phyloP scores from a whole-genome alignment of 2,797 vertebrate species.

The Sebastes elongatus region DNA sequence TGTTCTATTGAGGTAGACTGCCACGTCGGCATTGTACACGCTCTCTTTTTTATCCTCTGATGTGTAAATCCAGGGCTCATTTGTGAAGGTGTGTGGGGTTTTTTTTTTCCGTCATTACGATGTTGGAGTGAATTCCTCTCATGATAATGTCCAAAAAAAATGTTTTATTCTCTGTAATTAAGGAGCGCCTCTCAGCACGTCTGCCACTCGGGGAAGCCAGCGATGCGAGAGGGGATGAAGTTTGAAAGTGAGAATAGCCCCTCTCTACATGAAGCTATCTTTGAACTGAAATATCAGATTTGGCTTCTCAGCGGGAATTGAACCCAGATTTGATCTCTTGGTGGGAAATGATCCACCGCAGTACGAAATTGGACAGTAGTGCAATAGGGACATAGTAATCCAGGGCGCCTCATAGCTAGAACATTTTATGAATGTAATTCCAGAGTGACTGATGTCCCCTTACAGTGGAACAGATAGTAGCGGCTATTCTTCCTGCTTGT shows the following conservation, averaged over 20 bases:
- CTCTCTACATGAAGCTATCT: conserved; percentile 36
- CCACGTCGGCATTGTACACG: conserved; percentile 25
- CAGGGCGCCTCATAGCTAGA: not conserved
- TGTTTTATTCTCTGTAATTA: conserved; percentile 50
- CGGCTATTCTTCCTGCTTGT: conserved; percentile 25
- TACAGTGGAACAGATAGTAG: not conserved
- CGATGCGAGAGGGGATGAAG: conserved; percentile 22
- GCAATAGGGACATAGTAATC: conserved; percentile 3
- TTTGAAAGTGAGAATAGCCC: conserved; percentile 42
- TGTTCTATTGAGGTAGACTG: conserved; percentile 30
- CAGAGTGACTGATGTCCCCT: conserved; percentile 26
- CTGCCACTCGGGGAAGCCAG: conserved; percentile 21
- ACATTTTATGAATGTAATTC: conserved; percentile 7
- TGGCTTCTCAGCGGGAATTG: conserved; percentile 29
- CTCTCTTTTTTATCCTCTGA: conserved; percentile 41
- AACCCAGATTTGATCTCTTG: conserved; percentile 39
- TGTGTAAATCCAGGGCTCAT: conserved; percentile 48
- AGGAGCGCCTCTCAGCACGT: conserved; percentile 29
- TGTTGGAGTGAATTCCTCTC: conserved; percentile 13
- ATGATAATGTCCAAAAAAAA: conserved; percentile 35
- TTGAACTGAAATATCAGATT: conserved; percentile 50
- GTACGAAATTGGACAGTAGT: conserved; percentile 14
- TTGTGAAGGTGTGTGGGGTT: conserved; percentile 4
- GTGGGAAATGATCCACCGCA: conserved; percentile 26
- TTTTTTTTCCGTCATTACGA: not conserved